Percentiles rank a stretch among this genome's conserved stretches.
Conservation (phyloP, 2,888 invertebrate genomes). For the Rotaria sp. region DNA sequence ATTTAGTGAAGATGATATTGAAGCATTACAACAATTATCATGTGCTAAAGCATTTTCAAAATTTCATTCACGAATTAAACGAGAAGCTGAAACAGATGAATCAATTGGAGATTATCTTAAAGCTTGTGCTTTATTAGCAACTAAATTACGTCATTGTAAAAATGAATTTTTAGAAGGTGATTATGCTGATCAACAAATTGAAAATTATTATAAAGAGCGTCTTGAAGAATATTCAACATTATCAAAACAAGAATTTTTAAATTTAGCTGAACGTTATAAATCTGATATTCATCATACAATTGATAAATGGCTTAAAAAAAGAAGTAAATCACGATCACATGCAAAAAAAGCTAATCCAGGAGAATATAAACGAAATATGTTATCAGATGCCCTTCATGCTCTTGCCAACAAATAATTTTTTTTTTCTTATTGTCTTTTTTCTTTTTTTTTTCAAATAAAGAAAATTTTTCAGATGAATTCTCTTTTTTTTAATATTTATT, state of each 20-base stretch:
- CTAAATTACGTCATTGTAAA: constrained; percentile 14
- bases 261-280: constrained; percentile 1
- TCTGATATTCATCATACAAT: constrained; percentile 5
- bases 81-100: constrained; percentile 1
- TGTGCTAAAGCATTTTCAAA: background rate
- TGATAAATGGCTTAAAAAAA: background rate
- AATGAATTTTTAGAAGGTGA: background rate
- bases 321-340: background rate
- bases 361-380: background rate
- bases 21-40: constrained; percentile 9
- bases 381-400: background rate
- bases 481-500: background rate
- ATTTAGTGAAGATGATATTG: constrained; percentile 6
- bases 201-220: background rate
- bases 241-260: constrained; percentile 1
- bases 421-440: background rate
- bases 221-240: constrained; percentile 4
- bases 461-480: background rate
- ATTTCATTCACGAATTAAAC: background rate
- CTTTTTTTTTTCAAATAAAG: background rate
- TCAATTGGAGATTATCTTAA: background rate
- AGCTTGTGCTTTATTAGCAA: background rate
- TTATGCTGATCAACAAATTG: background rate
- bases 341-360: background rate
- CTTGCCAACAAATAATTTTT: background rate